phyloP scores from a whole-genome alignment of 2,888 invertebrate species.

The Resseliella maxima region DNA sequence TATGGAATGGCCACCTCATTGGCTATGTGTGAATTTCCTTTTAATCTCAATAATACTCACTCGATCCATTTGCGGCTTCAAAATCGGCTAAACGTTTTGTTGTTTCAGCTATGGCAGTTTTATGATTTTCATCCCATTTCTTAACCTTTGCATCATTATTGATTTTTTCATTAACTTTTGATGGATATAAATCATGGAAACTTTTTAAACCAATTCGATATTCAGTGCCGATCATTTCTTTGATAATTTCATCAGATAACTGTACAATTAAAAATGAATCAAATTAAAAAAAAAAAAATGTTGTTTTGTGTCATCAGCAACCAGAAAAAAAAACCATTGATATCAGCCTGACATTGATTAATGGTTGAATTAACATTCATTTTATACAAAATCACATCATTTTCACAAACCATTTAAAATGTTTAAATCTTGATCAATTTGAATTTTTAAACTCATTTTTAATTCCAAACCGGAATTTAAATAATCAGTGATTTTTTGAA shows the following conservation, averaged over 20 bases:
- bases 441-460: too few species aligned
- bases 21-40: too few species aligned
- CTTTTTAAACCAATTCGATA: constrained; percentile 90
- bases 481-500: too few species aligned
- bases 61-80: constrained; percentile 71
- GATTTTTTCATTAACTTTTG: constrained; percentile 83
- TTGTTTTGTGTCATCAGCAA: background rate
- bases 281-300: constrained; percentile 56
- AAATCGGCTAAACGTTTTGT: constrained; percentile 80
- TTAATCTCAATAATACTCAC: background rate
- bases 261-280: constrained; percentile 57
- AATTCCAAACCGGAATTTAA: too few species aligned
- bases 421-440: too few species aligned
- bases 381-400: too few species aligned
- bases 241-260: constrained; percentile 64
- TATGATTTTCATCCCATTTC: constrained; percentile 86
- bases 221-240: constrained; percentile 81
- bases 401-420: too few species aligned
- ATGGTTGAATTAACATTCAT: too few species aligned
- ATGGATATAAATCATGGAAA: constrained; percentile 87
- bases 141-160: constrained; percentile 82
- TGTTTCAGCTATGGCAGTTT: constrained; percentile 81
- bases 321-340: too few species aligned
- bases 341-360: too few species aligned
- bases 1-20: too few species aligned